Percentiles rank a stretch among this genome's conserved stretches.
phyloP scores from a whole-genome alignment of 1,140 invertebrate genomes.

The Camponotus vicinus region DNA sequence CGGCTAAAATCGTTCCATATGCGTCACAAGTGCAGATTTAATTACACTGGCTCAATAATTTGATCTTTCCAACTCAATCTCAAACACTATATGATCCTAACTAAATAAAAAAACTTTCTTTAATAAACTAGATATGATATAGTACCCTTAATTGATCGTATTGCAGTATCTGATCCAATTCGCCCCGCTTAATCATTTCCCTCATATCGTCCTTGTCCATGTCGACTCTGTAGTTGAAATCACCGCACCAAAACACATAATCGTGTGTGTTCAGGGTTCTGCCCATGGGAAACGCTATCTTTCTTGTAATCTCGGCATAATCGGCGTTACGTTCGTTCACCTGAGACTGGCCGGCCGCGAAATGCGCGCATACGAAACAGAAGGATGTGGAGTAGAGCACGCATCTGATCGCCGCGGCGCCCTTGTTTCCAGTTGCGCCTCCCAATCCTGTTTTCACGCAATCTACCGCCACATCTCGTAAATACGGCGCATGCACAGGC shows the following conservation, averaged over 20 bases:
- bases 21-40: no score
- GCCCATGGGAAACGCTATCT: constrained; percentile 97
- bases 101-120: constrained; percentile 1
- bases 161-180: constrained; percentile 92
- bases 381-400: constrained; percentile 96
- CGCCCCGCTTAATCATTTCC: constrained; percentile 92
- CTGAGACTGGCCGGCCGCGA: constrained; percentile 99
- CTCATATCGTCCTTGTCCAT: constrained; percentile 98
- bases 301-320: constrained; percentile 97
- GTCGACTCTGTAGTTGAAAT: constrained; percentile 99
- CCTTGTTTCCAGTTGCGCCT: constrained; percentile 98
- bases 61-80: no score
- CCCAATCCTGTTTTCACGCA: constrained; percentile 99
- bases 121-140: neutral
- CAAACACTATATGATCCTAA: no score
- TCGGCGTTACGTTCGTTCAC: constrained; percentile 98
- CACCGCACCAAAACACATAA: constrained; percentile 99
- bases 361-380: constrained; percentile 99
- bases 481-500: constrained; percentile 94
- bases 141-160: constrained; percentile 94
- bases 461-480: constrained; percentile 97
- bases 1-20: no score
- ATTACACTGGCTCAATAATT: no score
- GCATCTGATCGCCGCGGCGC: constrained; percentile 97
- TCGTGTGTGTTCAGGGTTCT: constrained; percentile 97